These are phyloP conservation scores for Tachina fera DNA, from an alignment of 2,888 invertebrate genomes.

Conservation along the genomic window DNA sequence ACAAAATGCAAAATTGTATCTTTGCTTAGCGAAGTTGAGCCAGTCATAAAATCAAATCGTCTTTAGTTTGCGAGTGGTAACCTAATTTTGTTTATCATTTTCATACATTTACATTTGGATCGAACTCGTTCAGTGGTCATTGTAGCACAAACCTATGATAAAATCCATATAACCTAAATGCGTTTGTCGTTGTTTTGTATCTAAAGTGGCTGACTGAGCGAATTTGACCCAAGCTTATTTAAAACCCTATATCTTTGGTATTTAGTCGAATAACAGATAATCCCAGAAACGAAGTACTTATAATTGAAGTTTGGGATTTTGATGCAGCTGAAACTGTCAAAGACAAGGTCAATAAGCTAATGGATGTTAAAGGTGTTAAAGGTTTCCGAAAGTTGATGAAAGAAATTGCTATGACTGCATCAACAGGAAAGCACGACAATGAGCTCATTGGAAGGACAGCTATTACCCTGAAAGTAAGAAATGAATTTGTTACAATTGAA, in stretches of 20 bases:
- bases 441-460: conserved; percentile 96
- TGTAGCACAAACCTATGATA: no score
- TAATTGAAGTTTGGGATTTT: conserved; percentile 95
- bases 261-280: conserved; percentile 87
- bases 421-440: conserved; percentile 96
- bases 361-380: conserved; percentile 92
- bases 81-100: no score
- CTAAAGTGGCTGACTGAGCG: no score
- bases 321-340: conserved; percentile 95
- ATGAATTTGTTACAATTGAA: neutral
- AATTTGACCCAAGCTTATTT: no score
- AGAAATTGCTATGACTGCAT: conserved; percentile 96
- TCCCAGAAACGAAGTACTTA: conserved; percentile 88
- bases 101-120: no score
- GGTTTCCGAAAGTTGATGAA: conserved; percentile 93
- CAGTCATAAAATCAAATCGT: no score
- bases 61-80: no score
- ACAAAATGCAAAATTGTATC: no score
- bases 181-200: no score
- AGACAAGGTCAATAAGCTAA: conserved; percentile 93
- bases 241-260: neutral
- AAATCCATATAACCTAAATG: no score
- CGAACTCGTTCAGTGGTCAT: no score
- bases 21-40: no score
- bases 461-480: conserved; percentile 87